Base-by-base conservation (phyloP, 2,113 vertebrate genomes). In the Podilymbus podiceps region DNA sequence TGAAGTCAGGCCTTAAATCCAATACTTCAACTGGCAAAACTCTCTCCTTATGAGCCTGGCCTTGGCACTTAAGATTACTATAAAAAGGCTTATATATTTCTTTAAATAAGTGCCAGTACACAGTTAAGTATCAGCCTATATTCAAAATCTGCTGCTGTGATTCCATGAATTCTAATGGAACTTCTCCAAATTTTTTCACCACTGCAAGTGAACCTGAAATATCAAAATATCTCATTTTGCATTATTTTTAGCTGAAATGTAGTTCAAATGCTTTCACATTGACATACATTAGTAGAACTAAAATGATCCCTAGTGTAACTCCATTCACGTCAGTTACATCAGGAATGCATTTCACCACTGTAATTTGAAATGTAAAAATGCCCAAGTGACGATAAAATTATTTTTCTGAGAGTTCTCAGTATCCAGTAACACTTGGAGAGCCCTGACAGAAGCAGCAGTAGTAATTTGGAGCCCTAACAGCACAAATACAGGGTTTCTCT, bases 181-280 rank as follows among this genome's bases (percentile, higher is more conserved):
- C 24, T 91, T 49, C 42, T 93, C 64, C 89, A 80, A 74, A 35
- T 56, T 76, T 89, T 78, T 86, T 95, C 75, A 86, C 47, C 56
- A 82, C 35, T 85, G 64, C 56, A 76, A 91, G 52, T 9, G 3
- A 96, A 94, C 66, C 53, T 80, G 69, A 95, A 92, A 78, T 85
- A 90, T 64, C 76, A 94, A 75, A 86, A 84, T 89, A 75, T 40
- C 89, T 91, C 53, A 30, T 93, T 96, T 91, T 74, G 55, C 91
- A 82, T 85, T 96, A 91, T 94, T 96, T 96, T 96, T 92, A 96
- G 95, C 74, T 85, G 83, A 91, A 97, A 95, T 92, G 47, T 38
- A 38, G 38, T 38, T 38, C 38, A 38, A 38, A 38, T 38, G 38
- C 38, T 38, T 38, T 38, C 38, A 38, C 38, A 38, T 38, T 38